Conservation (phyloP, 1,140 invertebrate genomes). For the Ceratitis capitata region DNA sequence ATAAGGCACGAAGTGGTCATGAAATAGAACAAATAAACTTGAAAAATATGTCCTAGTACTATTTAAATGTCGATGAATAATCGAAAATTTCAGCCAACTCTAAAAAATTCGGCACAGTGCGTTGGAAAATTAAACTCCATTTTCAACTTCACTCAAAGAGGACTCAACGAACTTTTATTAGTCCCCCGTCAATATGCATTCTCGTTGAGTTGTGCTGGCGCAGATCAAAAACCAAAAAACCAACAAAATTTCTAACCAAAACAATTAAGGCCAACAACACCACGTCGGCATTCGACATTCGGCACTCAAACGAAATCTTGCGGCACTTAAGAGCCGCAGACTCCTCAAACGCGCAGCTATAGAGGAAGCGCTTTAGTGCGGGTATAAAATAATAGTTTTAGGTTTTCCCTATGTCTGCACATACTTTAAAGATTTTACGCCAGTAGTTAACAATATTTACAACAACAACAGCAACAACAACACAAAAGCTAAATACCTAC, state of each 20-base stretch:
- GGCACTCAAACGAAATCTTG: conserved; percentile 33
- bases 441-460: not conserved
- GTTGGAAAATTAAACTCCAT: no score
- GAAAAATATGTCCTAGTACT: no score
- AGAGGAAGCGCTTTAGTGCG: not conserved
- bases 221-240: conserved; percentile 22
- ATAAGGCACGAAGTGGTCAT: no score
- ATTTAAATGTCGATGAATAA: no score
- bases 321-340: not conserved
- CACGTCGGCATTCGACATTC: conserved; percentile 14
- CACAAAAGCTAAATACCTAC: no score
- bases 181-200: not conserved
- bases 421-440: not conserved
- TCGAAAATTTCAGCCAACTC: no score
- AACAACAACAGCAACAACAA: not conserved
- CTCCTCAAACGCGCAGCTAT: not conserved
- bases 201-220: not conserved
- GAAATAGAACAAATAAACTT: no score
- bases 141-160: not conserved
- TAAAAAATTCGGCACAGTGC: no score
- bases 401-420: not conserved
- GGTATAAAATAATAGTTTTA: not conserved
- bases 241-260: conserved; percentile 23
- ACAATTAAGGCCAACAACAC: conserved; percentile 28
- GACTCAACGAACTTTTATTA: not conserved